These are phyloP conservation scores for rabbit (Oryctolagus cuniculus) DNA, from an alignment of 2,113 vertebrate genomes.

Conservation along the genomic window DNA sequence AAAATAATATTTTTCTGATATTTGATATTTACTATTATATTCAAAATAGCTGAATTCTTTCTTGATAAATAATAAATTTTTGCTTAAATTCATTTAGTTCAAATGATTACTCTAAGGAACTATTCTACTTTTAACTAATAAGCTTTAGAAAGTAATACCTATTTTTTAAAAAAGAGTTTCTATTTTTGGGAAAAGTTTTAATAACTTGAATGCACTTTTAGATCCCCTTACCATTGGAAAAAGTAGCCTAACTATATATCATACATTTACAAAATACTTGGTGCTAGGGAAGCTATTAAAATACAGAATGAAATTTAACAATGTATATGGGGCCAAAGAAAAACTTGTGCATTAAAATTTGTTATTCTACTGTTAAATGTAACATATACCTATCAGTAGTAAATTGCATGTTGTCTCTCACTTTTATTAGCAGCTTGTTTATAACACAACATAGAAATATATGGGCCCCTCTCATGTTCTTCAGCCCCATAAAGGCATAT, in stretches of 20 bases:
- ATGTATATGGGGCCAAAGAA: conserved; percentile 20
- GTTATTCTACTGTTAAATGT: not conserved
- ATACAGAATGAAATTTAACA: conserved; percentile 41
- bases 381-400: not conserved
- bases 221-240: not conserved
- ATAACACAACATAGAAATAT: not conserved
- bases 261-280: not conserved
- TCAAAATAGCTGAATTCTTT: conserved; percentile 57
- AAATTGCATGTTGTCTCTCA: not conserved
- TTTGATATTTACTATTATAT: conserved; percentile 65
- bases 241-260: not conserved
- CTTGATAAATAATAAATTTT: conserved; percentile 43
- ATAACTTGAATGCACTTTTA: conserved; percentile 25
- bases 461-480: too few relatives aligned
- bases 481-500: not conserved
- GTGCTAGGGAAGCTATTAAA: not conserved
- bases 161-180: conserved; percentile 2
- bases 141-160: conserved; percentile 20
- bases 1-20: conserved; percentile 59
- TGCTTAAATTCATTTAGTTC: conserved; percentile 49
- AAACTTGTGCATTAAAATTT: not conserved
- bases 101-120: conserved; percentile 44
- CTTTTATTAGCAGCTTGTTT: not conserved
- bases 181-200: not conserved
- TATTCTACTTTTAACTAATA: conserved; percentile 44